phyloP scores from a whole-genome alignment of 2,797 vertebrate genomes.

The Selene dorsalis region DNA sequence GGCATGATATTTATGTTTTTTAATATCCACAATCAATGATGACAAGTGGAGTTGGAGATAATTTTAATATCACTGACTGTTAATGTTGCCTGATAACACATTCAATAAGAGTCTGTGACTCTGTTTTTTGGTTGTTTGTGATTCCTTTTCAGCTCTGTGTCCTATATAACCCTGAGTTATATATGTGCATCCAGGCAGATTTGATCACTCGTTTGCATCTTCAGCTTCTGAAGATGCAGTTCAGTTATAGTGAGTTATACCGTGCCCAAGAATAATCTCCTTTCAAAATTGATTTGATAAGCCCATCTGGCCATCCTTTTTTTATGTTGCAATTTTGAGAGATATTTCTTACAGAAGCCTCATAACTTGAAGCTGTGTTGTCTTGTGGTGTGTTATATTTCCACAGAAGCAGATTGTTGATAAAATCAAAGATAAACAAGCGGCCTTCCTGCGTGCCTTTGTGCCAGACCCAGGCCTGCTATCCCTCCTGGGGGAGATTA shows the following conservation, averaged over 20 bases:
- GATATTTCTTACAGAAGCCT: slow-evolving; percentile 34
- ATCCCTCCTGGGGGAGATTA: slow-evolving; percentile 66
- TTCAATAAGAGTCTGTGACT: slow-evolving; percentile 14
- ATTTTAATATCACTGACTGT: slow-evolving; percentile 3
- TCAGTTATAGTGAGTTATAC: slow-evolving; percentile 17
- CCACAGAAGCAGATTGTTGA: slow-evolving; percentile 60
- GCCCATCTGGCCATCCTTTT: slow-evolving; percentile 31
- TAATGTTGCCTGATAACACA: slow-evolving; percentile 62
- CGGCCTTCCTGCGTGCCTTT: slow-evolving; percentile 42
- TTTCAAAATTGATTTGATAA: slow-evolving; percentile 36
- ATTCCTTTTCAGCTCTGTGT: slow-evolving; percentile 18
- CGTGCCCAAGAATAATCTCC: slow-evolving; percentile 22
- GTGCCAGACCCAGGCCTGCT: slow-evolving; percentile 29
- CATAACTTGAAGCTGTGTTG: slow-evolving; percentile 30
- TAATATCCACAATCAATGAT: slow-evolving; percentile 67
- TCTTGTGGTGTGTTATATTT: slow-evolving; percentile 42
- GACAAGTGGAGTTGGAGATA: slow-evolving; percentile 27
- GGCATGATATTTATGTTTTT: slow-evolving; percentile 61
- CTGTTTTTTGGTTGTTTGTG: background rate
- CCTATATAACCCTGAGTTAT: background rate
- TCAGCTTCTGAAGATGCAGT: background rate
- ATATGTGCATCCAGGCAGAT: slow-evolving; percentile 20
- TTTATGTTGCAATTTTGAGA: slow-evolving; percentile 45
- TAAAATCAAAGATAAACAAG: slow-evolving; percentile 66
- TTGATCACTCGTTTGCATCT: slow-evolving; percentile 10